Evolutionary conservation across 92 coral and sea anemone species (phyloP).

Genomic region (Parazoanthus darwini): DNA sequence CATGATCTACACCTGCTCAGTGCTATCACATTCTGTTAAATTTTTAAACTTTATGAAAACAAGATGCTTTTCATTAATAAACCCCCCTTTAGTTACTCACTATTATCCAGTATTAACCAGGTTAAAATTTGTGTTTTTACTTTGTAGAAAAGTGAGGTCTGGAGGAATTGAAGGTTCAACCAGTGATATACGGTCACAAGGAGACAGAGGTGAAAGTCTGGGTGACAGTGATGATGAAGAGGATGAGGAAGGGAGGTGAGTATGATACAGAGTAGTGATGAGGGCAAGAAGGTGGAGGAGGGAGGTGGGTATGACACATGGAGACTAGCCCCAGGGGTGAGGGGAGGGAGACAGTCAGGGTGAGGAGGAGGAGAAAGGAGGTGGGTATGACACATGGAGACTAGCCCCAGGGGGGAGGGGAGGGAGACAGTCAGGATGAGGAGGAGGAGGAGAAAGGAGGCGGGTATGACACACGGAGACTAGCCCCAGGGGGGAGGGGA

Average conservation of each 20-base stretch:
- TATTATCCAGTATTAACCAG: background rate
- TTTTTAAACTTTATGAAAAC: background rate
- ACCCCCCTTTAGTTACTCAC: background rate
- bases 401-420: background rate
- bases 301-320: no score
- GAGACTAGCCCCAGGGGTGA: background rate
- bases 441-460: no score
- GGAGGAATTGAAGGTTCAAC: constrained; percentile 70
- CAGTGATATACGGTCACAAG: constrained; percentile 56
- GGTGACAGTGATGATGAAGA: background rate
- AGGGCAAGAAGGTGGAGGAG: no score
- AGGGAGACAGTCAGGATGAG: background rate
- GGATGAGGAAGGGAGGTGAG: no score
- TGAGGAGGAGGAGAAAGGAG: no score
- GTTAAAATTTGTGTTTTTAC: background rate
- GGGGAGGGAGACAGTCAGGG: background rate
- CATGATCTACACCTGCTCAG: background rate
- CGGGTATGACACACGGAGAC: no score
- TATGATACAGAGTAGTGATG: no score
- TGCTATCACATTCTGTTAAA: no score
- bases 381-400: no score
- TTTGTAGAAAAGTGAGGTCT: constrained; percentile 59
- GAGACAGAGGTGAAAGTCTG: constrained; percentile 40
- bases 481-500: background rate
- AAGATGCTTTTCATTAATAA: no score